Base-by-base conservation (phyloP, 2,797 vertebrate species). In the Eulemur mongoz region DNA sequence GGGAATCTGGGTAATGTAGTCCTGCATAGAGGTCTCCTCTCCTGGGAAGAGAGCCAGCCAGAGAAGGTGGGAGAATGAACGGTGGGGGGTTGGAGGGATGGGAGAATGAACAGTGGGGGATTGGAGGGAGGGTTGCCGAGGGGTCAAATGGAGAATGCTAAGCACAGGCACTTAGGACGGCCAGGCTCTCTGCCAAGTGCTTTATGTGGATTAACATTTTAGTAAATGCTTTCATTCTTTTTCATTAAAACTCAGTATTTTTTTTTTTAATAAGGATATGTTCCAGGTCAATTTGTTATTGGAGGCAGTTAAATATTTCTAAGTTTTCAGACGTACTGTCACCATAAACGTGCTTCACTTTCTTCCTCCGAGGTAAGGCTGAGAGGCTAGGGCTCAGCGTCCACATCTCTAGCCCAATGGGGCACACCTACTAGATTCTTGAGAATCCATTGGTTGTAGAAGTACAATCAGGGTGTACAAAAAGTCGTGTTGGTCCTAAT, bases 221-320 rank as follows among this genome's bases (percentile, higher is more conserved):
- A 92, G 84, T 84, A 93, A 92, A 76, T 93, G 84, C 52, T 20
- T 90, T 72, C 65, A 83, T 96, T 95, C 25, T n/a, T 93, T 92
- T 75, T 96, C 72, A 92, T 81, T 95, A 90, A 93, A 94, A 87
- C n/a, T 32, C 40, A 89, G 65, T 38, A 54, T 45, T 35, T 91
- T 93, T 91, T n/a, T 93, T 72, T 86, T 54, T 57, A 89, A 75
- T 54, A 80, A 95, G 40, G 69, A 75, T 93, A 67, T 40, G 80
- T 61, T 76, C 76, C 54, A 89, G 30, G 48, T 82, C 82, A 83
- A 61, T 94, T 95, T 70, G 59, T 97, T 95, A 93, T 27, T 63
- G 17, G 65, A 92, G 70, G 91, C 40, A 89, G 75, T 59, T 80
- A 85, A 86, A 86, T 88, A 94, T 95, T 92, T 95, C 81, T 70